phyloP scores from a whole-genome alignment of 2,797 vertebrate species.

The Synaphobranchus kaupii region DNA sequence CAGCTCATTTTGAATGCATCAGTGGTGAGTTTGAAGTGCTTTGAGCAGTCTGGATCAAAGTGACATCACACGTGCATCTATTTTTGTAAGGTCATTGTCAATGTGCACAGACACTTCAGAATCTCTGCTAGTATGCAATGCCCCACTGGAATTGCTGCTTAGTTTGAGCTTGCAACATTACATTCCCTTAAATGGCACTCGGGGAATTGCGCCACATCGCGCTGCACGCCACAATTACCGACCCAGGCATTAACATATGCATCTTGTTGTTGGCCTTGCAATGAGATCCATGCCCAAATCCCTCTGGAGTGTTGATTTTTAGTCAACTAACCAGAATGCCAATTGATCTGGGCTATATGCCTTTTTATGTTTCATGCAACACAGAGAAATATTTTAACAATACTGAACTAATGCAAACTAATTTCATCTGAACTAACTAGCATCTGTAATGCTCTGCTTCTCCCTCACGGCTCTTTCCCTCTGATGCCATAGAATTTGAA shows the following conservation, averaged over 20 bases:
- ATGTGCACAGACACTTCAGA: not conserved
- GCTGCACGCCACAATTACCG: not conserved
- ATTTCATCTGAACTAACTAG: not conserved
- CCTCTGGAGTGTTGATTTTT: slow-evolving; percentile 19
- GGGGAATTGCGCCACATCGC: not conserved
- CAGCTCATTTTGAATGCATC: slow-evolving; percentile 46
- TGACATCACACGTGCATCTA: not conserved
- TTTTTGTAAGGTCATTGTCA: not conserved
- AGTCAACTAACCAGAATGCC: slow-evolving; percentile 1
- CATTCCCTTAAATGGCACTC: not conserved
- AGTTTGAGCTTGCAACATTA: slow-evolving; percentile 1
- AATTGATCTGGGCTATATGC: slow-evolving; percentile 15
- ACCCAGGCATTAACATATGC: slow-evolving; percentile 26
- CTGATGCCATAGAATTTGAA: not conserved
- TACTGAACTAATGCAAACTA: not conserved
- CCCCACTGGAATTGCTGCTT: not conserved
- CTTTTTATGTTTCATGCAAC: not conserved
- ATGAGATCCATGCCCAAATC: not conserved
- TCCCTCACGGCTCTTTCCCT: not conserved
- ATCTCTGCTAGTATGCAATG: not conserved
- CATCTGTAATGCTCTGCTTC: not conserved
- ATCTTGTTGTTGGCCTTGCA: not conserved
- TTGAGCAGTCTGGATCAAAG: slow-evolving; percentile 37
- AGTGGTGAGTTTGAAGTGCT: slow-evolving; percentile 45
- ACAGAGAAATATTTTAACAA: not conserved